Percentiles rank a stretch among this genome's conserved stretches.
Conservation (phyloP, 37 sponge, comb jelly and placozoan genomes). For the Dysidea cf. avara region DNA sequence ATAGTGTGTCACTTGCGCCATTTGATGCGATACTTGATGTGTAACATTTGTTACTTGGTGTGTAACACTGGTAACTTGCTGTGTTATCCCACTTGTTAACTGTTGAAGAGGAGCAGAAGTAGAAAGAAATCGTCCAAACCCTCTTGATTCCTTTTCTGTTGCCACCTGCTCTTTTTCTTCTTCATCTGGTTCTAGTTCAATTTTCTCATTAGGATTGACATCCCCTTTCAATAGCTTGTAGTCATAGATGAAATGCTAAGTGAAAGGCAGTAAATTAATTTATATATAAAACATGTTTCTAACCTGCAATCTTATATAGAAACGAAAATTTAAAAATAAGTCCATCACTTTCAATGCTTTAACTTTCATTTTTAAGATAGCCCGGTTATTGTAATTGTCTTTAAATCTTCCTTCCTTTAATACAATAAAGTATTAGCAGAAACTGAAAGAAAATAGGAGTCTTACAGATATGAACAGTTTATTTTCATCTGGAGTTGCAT, state of each 20-base stretch:
- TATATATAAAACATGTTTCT: neutral
- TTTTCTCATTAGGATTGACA: neutral
- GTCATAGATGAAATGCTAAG: slow-evolving; percentile 47
- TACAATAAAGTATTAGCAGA: neutral
- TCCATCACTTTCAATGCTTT: slow-evolving; percentile 60
- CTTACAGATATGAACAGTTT: too few relatives aligned
- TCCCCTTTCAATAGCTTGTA: slow-evolving; percentile 26
- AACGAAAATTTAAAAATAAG: slow-evolving; percentile 64
- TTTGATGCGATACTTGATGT: too few relatives aligned
- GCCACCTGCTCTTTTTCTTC: neutral
- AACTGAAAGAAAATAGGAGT: neutral
- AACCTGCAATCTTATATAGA: slow-evolving; percentile 59
- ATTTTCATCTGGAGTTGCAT: too few relatives aligned
- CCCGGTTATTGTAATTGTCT: slow-evolving; percentile 33
- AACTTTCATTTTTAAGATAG: slow-evolving; percentile 48
- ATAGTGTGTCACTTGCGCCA: too few relatives aligned
- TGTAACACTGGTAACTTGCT: too few relatives aligned
- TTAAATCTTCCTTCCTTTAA: slow-evolving; percentile 16
- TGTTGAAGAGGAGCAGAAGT: too few relatives aligned
- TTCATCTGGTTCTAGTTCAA: neutral
- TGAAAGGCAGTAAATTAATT: neutral
- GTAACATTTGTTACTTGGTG: too few relatives aligned
- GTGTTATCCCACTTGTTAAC: too few relatives aligned
- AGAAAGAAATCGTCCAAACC: too few relatives aligned
- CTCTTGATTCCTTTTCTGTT: neutral